Base-by-base conservation (phyloP, 2,888 invertebrate species). In the Exocentrus adspersus region DNA sequence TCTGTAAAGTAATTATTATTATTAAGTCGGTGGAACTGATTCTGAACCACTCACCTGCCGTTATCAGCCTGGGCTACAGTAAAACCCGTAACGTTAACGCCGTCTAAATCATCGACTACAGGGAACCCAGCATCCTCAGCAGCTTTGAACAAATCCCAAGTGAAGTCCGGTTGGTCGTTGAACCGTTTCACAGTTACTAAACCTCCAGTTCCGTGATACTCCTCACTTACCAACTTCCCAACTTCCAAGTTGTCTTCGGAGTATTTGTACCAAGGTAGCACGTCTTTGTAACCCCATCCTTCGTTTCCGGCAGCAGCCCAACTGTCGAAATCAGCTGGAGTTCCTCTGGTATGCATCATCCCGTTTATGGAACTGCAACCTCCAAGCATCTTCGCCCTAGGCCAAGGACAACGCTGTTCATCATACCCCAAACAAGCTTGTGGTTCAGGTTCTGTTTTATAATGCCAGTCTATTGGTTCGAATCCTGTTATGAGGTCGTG, bases 361-460 rank as follows among this genome's bases (percentile, higher is more conserved):
- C 87, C 87, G 76, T 93, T 92, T 61, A 90, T 86, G 0, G 88
- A 88, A 30, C 87, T 86, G 66, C 86, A 86, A 0, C 92, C 93
- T 3, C 92, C 93, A 76, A 85, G 77, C 4, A 81, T 88, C 78
- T 90, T 91, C 1, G 88, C 92, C 56, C 90, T 84, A 0, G 89
- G 87, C 90, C 90, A 91, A 12, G 81, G 83, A 74, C 89, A 89
- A 0, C 81, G 80, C 1, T 86, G 85, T 0, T 83, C 85, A 16
- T 41, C 48, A 16, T 76, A 0, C 83, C 83, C 82, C 2, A 86
- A 80, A 66, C 90, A 90, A 0, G 89, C 90, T 43, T 82, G 80
- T 32, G 82, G 80, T 76, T 90, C 90, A 2, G 87, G 87, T 67
- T 85, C 87, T 0, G 90, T 90, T 60, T 81, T 78, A 74, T 88